Evolutionary conservation across 2,797 vertebrate genomes (phyloP).

Genomic region (Nasua narica): DNA sequence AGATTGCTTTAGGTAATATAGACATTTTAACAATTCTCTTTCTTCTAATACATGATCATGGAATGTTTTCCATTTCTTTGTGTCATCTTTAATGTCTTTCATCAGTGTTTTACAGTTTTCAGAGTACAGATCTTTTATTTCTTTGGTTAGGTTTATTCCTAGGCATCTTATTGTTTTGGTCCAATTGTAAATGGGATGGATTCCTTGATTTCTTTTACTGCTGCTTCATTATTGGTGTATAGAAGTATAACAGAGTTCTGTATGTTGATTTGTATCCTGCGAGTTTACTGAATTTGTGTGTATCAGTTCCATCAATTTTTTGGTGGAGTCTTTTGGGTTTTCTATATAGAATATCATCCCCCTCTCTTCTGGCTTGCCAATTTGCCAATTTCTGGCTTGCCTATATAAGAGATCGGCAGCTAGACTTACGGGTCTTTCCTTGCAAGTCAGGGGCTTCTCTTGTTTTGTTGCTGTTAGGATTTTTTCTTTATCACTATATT

Average conservation of each 20-base stretch:
- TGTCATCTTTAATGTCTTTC: not conserved
- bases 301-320: not conserved
- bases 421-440: not conserved
- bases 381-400: too few species aligned
- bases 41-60: not conserved
- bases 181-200: not conserved
- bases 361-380: not conserved
- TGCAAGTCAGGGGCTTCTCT: not conserved
- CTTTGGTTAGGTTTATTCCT: not conserved
- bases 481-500: not conserved
- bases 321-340: not conserved
- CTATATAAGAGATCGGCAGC: not conserved
- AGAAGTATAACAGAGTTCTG: not conserved
- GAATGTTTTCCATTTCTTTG: not conserved
- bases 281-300: not conserved
- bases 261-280: not conserved
- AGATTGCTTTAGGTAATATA: not conserved
- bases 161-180: not conserved
- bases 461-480: not conserved
- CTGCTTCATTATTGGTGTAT: not conserved
- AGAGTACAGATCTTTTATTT: not conserved
- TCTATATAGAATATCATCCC: not conserved
- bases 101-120: not conserved
- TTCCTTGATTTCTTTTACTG: not conserved
- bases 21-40: not conserved